Conservation (phyloP, 2,888 invertebrate genomes). For the Anthoptus insignis region DNA sequence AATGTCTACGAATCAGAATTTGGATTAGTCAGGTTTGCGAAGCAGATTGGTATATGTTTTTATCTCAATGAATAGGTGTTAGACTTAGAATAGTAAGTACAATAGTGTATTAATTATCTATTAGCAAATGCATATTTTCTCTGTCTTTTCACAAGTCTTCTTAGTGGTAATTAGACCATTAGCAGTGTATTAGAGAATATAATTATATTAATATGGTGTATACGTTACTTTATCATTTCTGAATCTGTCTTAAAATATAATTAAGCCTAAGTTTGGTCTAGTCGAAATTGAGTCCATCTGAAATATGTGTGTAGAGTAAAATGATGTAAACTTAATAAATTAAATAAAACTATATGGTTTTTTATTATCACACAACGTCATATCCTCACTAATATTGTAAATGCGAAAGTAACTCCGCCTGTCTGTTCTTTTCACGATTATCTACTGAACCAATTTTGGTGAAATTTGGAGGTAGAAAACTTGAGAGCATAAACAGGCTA, state of each 20-base stretch:
- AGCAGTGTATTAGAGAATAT: neutral
- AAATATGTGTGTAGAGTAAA: slow-evolving; percentile 35
- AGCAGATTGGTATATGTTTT: neutral
- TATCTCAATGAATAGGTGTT: neutral
- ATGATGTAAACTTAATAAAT: slow-evolving; percentile 49
- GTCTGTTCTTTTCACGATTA: too few relatives aligned
- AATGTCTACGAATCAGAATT: neutral
- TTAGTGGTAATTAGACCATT: slow-evolving; percentile 6
- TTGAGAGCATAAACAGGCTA: too few relatives aligned
- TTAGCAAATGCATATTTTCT: slow-evolving; percentile 15
- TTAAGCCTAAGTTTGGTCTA: slow-evolving; percentile 58
- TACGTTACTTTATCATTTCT: slow-evolving; percentile 1
- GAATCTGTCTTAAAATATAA: slow-evolving; percentile 21
- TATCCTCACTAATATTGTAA: too few relatives aligned
- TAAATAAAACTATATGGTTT: slow-evolving; percentile 25
- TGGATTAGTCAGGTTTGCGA: neutral
- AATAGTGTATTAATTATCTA: neutral
- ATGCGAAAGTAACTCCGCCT: too few relatives aligned
- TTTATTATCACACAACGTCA: neutral
- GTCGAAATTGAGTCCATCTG: slow-evolving; percentile 52
- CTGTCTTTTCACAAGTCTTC: slow-evolving; percentile 23
- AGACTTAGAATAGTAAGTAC: neutral
- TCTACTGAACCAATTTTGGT: too few relatives aligned
- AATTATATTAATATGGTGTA: neutral
- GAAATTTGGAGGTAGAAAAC: too few relatives aligned